These are phyloP conservation scores for Priocnemis perturbator DNA, from an alignment of 2,888 invertebrate species.

Conservation along the genomic window DNA sequence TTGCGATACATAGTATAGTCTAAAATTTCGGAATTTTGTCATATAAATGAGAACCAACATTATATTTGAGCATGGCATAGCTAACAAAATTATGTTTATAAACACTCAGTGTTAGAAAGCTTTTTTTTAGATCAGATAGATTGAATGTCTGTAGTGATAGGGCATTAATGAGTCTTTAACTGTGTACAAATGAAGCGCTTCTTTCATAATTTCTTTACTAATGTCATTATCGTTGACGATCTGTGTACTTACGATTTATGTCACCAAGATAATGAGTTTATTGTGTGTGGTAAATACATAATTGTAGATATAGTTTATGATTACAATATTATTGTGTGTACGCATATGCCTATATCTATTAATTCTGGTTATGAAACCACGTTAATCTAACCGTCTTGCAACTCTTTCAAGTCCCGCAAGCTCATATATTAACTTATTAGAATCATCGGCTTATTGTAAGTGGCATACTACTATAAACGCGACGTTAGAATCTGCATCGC, in stretches of 20 bases:
- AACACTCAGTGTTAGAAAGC: slow-evolving; percentile 7
- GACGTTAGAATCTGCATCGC: background rate
- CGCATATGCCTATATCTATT: too few species aligned
- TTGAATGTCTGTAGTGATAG: slow-evolving; percentile 7
- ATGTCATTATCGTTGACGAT: slow-evolving; percentile 9
- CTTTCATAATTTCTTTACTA: slow-evolving; percentile 10
- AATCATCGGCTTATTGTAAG: background rate
- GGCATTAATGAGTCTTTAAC: slow-evolving; percentile 3
- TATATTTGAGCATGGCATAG: slow-evolving; percentile 47
- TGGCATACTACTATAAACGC: too few species aligned
- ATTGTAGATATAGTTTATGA: too few species aligned
- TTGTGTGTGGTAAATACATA: too few species aligned
- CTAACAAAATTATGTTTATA: slow-evolving; percentile 11
- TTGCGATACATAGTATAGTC: slow-evolving; percentile 3
- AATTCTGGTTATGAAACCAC: too few species aligned
- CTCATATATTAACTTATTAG: background rate
- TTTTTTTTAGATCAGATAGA: slow-evolving; percentile 13
- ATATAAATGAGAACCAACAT: slow-evolving; percentile 3
- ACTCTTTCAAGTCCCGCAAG: too few species aligned
- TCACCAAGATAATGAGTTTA: too few species aligned
- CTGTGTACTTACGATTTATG: slow-evolving; percentile 1
- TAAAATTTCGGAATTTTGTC: too few species aligned
- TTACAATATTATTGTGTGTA: too few species aligned
- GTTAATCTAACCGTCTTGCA: too few species aligned
- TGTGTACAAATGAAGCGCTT: background rate